Evolutionary conservation across 2,888 invertebrate species (phyloP).

Genomic region (Cybosia mesomella): DNA sequence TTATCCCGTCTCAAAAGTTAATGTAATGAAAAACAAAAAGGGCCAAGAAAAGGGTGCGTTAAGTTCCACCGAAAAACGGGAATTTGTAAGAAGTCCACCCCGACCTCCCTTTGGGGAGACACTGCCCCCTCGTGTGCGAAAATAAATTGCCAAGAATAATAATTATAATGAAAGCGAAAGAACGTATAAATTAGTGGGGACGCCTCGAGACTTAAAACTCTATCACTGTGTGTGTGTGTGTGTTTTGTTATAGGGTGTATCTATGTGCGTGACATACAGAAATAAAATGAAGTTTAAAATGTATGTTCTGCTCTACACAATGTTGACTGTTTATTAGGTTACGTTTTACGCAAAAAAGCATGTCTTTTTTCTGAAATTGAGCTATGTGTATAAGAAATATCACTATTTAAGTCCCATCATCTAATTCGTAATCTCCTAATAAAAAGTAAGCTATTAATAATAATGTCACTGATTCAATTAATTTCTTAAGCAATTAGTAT

Average conservation of each 20-base stretch:
- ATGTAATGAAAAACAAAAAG: constrained; percentile 88
- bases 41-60: constrained; percentile 87
- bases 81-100: constrained; percentile 85
- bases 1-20: constrained; percentile 85
- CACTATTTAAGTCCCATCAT: neutral
- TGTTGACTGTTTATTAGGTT: constrained; percentile 40
- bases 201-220: constrained; percentile 77
- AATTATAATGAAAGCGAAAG: constrained; percentile 88
- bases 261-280: constrained; percentile 47
- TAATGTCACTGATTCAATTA: no score
- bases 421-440: neutral
- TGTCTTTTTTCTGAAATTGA: neutral
- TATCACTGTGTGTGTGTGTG: constrained; percentile 64
- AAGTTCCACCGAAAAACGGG: constrained; percentile 87
- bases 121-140: constrained; percentile 86
- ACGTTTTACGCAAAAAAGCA: constrained; percentile 21
- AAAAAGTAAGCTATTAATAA: neutral
- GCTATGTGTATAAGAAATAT: neutral
- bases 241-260: constrained; percentile 52
- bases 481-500: no score
- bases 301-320: constrained; percentile 32
- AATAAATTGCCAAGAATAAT: constrained; percentile 88
- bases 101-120: constrained; percentile 64
- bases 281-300: constrained; percentile 51
- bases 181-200: constrained; percentile 87